Base-by-base conservation (phyloP, 2,888 invertebrate genomes). In the Litoditis marina region DNA sequence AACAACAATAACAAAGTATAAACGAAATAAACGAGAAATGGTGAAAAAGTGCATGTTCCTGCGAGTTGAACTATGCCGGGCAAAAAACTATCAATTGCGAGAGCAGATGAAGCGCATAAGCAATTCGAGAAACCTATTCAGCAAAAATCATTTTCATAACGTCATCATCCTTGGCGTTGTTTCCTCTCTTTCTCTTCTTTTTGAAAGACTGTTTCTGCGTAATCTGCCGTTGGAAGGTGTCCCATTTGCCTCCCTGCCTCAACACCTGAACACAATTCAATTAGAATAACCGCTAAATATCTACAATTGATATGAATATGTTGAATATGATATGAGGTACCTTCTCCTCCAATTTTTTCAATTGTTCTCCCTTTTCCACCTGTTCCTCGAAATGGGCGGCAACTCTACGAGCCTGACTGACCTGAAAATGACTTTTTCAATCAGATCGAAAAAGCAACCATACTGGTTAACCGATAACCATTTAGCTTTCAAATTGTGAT, bases 391-490 rank as follows among this genome's bases (percentile, higher is more conserved):
- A 91, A 86, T 90, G 92, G 69, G 90, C 89, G 0, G 92, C 90
- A 84, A 94, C 92, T 84, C 90, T 89, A 84, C 93, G 93, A 0
- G 92, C 94, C 82, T 93, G 91, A 16, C 91, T 88, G 60, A 94
- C 90, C 86, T 94, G 94, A 0, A 54, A 53, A 27, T 42, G 16
- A 58, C 32, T 28, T n/a, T 22, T 31, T 30, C 11, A 58, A 36
- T 22, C 47, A 28, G 19, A 13, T 51, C 39, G 46, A 27, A 6
- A 19, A 31, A 34, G 42, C 32, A 36, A 25, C 13, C 22, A 53
- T n/a, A n/a, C n/a, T n/a, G n/a, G 22, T 30, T 25, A 25, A 5
- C 28, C 51, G 25, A 6, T 7, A 19, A 8, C n/a, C 51, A 7
- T 19, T 25, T 16, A 25, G 28, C n/a, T 25, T 51, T 28, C 7